Evolutionary conservation across 2,888 invertebrate genomes (phyloP), one percentile per base, ranked within the genome.

Genomic region (Sinopyrophorus schimmeli): DNA sequence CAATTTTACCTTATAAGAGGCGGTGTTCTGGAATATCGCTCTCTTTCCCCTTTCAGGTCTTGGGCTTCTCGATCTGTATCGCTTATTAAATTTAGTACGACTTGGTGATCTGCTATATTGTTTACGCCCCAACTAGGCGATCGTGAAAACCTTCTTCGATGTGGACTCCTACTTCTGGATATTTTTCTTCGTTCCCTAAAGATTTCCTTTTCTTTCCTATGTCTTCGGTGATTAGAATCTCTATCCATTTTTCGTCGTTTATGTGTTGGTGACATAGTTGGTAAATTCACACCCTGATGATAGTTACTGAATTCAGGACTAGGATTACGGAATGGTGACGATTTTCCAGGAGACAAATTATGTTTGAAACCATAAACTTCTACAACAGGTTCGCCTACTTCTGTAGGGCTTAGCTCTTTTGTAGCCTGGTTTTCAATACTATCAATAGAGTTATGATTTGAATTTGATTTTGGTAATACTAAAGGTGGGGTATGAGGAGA

Each of bases 401-500:
- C 46, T 18, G 66, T 65, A 1, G 68, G n/a, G 27, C 37, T 44
- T 4, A 32, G 31, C 24, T 48, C 51, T 38, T 32, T 51, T 7
- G 31, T 32, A 7, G 12, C 18, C 38, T 64, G 49, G 56, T 61
- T 50, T 52, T 63, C 58, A 37, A 55, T 47, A 12, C 37, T 24
- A 14, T 54, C 56, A 11, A 37, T 14, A 11, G 47, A 34, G 14
- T 16, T 43, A 24, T 55, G 50, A 47, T 55, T 55, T 3, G 35
- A 42, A 14, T 23, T 3, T 11, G 34, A 14, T 20, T 41, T 49
- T n/a, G 27, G 18, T 17, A 44, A 30, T 23, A 31, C 26, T 24
- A 49, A 24, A 10, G 53, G 53, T 0, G 87, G 87, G 2, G 87
- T 87, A 68, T 87, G 87, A 0, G 87, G 87, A 1, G 87, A 87